phyloP scores from a whole-genome alignment of 2,888 invertebrate species.

The Drosophila monieri region DNA sequence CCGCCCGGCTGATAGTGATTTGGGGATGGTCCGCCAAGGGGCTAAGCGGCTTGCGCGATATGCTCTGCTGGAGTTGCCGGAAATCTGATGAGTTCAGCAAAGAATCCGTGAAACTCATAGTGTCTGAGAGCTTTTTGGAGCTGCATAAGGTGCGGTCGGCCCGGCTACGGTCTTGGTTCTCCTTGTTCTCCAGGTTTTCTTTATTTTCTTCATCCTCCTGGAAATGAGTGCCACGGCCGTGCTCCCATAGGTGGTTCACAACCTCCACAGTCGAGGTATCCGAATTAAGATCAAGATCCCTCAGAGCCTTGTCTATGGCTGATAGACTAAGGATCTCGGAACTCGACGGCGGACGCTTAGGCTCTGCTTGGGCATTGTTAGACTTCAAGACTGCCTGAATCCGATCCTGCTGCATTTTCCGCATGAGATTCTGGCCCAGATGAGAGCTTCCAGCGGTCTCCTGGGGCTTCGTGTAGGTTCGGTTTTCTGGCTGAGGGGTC shows the following conservation, averaged over 20 bases:
- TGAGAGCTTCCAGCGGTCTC: slow-evolving; percentile 53
- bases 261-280: slow-evolving; percentile 74
- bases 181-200: slow-evolving; percentile 62
- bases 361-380: slow-evolving; percentile 16
- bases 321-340: slow-evolving; percentile 81
- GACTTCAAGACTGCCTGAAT: slow-evolving; percentile 58
- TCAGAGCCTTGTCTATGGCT: slow-evolving; percentile 80
- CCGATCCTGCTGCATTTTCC: slow-evolving; percentile 66
- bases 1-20: slow-evolving; percentile 50
- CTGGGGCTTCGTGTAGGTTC: slow-evolving; percentile 73
- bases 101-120: slow-evolving; percentile 81
- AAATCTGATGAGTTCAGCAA: slow-evolving; percentile 77
- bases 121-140: slow-evolving; percentile 68
- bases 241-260: slow-evolving; percentile 64
- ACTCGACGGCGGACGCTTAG: slow-evolving; percentile 51
- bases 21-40: slow-evolving; percentile 67
- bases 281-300: slow-evolving; percentile 75
- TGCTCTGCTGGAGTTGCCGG: slow-evolving; percentile 64
- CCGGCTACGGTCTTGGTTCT: slow-evolving; percentile 57
- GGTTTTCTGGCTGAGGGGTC: slow-evolving; percentile 78
- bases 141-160: slow-evolving; percentile 53
- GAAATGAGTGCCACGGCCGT: slow-evolving; percentile 30
- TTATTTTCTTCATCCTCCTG: slow-evolving; percentile 59
- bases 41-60: slow-evolving; percentile 75
- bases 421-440: slow-evolving; percentile 53